phyloP scores from a whole-genome alignment of 2,797 vertebrate genomes.

The Ambastaia sidthimunki region DNA sequence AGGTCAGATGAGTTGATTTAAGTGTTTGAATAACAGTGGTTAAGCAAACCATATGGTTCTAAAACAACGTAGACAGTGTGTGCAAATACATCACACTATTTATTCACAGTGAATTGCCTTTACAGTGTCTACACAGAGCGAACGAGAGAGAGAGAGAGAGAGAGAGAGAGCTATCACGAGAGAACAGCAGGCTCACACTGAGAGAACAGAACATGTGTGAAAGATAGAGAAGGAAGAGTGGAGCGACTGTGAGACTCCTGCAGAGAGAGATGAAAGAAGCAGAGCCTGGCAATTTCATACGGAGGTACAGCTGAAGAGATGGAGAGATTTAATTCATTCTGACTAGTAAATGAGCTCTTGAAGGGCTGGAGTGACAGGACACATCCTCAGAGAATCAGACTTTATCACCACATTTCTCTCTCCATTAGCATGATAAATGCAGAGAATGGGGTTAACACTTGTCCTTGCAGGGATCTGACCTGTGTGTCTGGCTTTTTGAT shows the following conservation, averaged over 20 bases:
- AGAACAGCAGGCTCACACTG: slow-evolving; percentile 2
- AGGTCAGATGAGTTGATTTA: neutral
- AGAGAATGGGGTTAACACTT: slow-evolving; percentile 13
- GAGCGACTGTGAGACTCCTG: slow-evolving; percentile 26
- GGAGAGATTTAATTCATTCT: slow-evolving; percentile 34
- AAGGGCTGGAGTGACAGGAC: slow-evolving; percentile 42
- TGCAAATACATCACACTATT: neutral
- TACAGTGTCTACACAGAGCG: neutral
- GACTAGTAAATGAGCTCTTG: slow-evolving; percentile 46
- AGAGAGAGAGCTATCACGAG: neutral
- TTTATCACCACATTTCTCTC: slow-evolving; percentile 22
- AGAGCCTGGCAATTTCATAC: slow-evolving; percentile 29
- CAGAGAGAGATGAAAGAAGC: slow-evolving; percentile 33
- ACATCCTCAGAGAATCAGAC: slow-evolving; percentile 33
- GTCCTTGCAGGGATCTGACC: slow-evolving; percentile 6
- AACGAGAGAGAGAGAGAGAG: neutral
- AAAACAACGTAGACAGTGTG: neutral
- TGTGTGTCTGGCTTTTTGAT: slow-evolving; percentile 33
- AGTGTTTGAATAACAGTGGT: neutral
- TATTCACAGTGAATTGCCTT: neutral
- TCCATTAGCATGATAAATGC: slow-evolving; percentile 53
- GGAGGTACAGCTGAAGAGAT: slow-evolving; percentile 21
- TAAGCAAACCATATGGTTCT: neutral
- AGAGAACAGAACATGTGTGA: slow-evolving; percentile 18
- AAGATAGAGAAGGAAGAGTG: slow-evolving; percentile 15